Evolutionary conservation across 2,888 invertebrate genomes (phyloP), one percentile per base, ranked within the genome.

Genomic region (Willowsia nigromaculata): DNA sequence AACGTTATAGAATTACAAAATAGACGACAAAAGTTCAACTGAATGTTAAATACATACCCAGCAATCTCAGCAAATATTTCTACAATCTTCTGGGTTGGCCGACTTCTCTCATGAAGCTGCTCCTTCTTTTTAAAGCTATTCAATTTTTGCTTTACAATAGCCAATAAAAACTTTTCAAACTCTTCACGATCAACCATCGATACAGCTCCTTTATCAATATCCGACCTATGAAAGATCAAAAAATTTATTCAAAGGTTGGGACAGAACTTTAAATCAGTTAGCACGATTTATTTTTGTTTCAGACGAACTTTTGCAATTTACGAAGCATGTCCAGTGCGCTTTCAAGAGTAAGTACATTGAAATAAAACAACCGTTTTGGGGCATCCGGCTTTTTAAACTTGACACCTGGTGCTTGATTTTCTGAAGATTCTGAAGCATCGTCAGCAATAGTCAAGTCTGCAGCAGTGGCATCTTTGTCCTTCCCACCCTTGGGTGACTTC

Each of bases 91-190:
- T 62, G 59, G 3, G 22, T 37, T 9, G 22, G 22, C 2, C 85
- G 90, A 3, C 22, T 71, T 37, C 91, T 56, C 53, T 92, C 92
- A 13, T 86, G 50, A 6, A 91, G 22, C 18, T 80, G 22, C 78
- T 91, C 90, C 13, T 89, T 87, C 3, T 53, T 25, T 18, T 90
- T 90, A 27, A 92, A 62, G 7, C 53, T 80, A 1, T 81, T 65
- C 1, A 91, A 30, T 68, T 92, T 92, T 27, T 90, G 87, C 53
- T 88, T 81, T 18, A 91, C 27, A 7, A 85, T 71, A 18, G 43
- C 15, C 6, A 92, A 37, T 27, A 92, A n/a, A 40, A 89, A 87
- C n/a, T 71, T 80, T 30, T 92, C 91, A 76, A 91, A 92, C 7
- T 81, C 53, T 22, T 56, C 59, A 0, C 11, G 4, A 11, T 33